A percentile compares a stretch with the other conserved stretches of the same genome.
Evolutionary conservation across 2,113 vertebrate genomes (phyloP).

Genomic region (Oncorhynchus tshawytscha): DNA sequence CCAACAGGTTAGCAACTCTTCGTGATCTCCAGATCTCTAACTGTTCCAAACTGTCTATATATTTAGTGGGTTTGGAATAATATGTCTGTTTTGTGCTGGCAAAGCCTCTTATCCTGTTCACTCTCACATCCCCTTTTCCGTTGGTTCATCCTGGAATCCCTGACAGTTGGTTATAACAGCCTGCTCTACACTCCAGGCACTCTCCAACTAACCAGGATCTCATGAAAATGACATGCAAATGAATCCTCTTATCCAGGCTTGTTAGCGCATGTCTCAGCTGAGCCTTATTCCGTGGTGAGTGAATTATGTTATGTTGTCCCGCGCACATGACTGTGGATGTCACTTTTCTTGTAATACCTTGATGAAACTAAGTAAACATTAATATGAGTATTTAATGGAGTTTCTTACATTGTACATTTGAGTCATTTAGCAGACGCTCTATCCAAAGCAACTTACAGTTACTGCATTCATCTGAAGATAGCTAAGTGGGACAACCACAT

Average conservation of each 20-base stretch:
- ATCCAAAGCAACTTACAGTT: no score
- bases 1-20: conserved; percentile 54
- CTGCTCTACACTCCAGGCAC: conserved; percentile 36
- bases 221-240: conserved; percentile 80
- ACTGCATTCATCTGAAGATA: no score
- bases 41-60: conserved; percentile 50
- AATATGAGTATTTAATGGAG: neutral
- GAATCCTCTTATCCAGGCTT: conserved; percentile 38
- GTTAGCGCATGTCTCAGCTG: conserved; percentile 46
- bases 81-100: conserved; percentile 11
- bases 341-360: neutral
- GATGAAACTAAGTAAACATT: conserved; percentile 43
- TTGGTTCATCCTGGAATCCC: conserved; percentile 37
- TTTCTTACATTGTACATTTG: neutral
- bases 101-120: conserved; percentile 29
- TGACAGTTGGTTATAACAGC: conserved; percentile 38
- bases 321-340: conserved; percentile 2
- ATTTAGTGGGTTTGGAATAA: conserved; percentile 35
- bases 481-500: no score
- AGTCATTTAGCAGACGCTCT: no score
- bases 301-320: conserved; percentile 3
- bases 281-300: conserved; percentile 26
- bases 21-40: conserved; percentile 36
- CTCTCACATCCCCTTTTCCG: neutral
- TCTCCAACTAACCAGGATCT: conserved; percentile 43